These are phyloP conservation scores for Pantherophis alleghaniensis DNA, from an alignment of 2,797 vertebrate genomes.

Conservation along the genomic window DNA sequence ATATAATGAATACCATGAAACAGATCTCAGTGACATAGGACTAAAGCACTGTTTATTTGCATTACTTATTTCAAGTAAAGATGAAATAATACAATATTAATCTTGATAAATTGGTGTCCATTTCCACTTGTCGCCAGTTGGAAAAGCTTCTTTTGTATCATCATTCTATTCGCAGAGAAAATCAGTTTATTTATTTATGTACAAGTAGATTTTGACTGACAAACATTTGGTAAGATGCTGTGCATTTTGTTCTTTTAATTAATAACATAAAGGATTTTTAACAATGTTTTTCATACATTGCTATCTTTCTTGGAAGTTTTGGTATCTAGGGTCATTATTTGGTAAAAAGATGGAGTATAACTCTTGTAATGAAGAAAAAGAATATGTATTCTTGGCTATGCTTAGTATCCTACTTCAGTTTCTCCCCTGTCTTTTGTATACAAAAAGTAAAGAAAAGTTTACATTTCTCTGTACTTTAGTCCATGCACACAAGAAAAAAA, in stretches of 20 bases:
- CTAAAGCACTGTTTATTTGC: neutral
- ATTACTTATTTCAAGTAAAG: neutral
- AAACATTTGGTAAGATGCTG: neutral
- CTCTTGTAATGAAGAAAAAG: neutral
- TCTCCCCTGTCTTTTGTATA: neutral
- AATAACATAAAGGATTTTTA: neutral
- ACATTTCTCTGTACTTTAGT: neutral
- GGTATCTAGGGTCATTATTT: neutral
- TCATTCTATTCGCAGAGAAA: neutral
- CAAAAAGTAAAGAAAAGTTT: constrained; percentile 8
- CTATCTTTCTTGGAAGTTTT: neutral
- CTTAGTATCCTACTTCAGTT: neutral
- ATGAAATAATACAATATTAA: neutral
- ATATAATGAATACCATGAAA: neutral
- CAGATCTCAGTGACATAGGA: neutral
- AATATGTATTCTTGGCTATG: neutral
- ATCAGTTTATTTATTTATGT: neutral
- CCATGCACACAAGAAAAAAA: neutral
- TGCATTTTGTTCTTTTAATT: neutral
- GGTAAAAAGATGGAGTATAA: neutral
- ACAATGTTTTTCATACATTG: neutral
- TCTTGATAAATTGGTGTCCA: neutral
- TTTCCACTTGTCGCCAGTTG: neutral
- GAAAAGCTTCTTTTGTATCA: neutral
- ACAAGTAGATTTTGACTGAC: neutral